These are phyloP conservation scores for Nestor notabilis DNA, from an alignment of 2,113 vertebrate species.

Conservation along the genomic window DNA sequence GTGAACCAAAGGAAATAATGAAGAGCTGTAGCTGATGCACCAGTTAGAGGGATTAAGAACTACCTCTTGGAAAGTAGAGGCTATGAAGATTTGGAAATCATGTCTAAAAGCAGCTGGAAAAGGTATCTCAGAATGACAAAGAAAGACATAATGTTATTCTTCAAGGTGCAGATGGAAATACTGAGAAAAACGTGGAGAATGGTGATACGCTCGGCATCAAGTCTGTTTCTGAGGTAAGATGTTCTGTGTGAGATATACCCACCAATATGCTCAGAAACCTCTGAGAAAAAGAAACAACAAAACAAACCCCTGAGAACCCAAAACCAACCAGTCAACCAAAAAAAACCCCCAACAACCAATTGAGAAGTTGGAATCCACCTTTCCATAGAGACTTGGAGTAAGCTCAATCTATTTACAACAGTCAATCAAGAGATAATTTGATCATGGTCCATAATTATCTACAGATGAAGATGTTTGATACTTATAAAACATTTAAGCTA, in stretches of 20 bases:
- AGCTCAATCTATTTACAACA: not conserved
- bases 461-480: not conserved
- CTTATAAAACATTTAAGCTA: not conserved
- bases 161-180: not conserved
- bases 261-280: not conserved
- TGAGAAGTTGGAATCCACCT: not conserved
- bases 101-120: not conserved
- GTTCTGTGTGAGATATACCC: accelerated
- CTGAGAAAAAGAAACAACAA: not conserved
- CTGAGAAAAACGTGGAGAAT: not conserved
- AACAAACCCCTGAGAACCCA: not conserved
- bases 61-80: not conserved
- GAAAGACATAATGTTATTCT: not conserved
- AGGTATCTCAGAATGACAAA: not conserved
- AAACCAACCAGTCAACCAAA: not conserved
- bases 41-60: not conserved
- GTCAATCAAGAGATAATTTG: not conserved
- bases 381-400: not conserved
- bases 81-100: not conserved
- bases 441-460: not conserved
- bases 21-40: not conserved
- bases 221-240: not conserved
- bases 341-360: too few relatives aligned
- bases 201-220: accelerated
- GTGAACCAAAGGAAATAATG: not conserved